Percentiles rank a stretch among this genome's conserved stretches.
phyloP scores from a whole-genome alignment of 2,888 invertebrate genomes.

The Conomelus anceps region DNA sequence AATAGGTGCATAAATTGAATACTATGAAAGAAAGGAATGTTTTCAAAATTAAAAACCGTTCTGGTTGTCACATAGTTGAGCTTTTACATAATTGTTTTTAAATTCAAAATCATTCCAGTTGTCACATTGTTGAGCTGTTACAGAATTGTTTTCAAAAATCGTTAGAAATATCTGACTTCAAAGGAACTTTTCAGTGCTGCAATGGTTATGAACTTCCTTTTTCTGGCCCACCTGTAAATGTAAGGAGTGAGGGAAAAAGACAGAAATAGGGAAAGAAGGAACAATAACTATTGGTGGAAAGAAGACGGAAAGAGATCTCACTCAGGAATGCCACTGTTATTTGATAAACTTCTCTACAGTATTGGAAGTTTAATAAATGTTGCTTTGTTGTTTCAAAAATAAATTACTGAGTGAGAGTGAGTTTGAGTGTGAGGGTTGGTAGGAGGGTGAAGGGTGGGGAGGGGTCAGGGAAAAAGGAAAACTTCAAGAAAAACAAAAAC shows the following conservation, averaged over 20 bases:
- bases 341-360: background rate
- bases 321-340: background rate
- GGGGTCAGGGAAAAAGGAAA: background rate
- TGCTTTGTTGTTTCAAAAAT: background rate
- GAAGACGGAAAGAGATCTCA: background rate
- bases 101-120: no score
- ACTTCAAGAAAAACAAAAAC: background rate
- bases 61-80: no score
- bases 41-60: no score
- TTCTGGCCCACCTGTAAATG: background rate
- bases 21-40: no score
- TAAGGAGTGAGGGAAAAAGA: background rate
- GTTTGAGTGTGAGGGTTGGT: background rate
- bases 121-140: no score
- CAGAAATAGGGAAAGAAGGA: background rate
- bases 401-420: background rate
- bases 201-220: background rate
- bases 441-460: background rate
- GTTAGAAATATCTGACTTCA: no score
- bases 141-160: no score
- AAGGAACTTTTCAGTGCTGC: no score
- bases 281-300: background rate
- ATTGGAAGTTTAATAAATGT: background rate
- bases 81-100: no score
- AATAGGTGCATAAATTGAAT: no score